These are phyloP conservation scores for Eupithecia abbreviata DNA, from an alignment of 2,888 invertebrate genomes.

Conservation along the genomic window DNA sequence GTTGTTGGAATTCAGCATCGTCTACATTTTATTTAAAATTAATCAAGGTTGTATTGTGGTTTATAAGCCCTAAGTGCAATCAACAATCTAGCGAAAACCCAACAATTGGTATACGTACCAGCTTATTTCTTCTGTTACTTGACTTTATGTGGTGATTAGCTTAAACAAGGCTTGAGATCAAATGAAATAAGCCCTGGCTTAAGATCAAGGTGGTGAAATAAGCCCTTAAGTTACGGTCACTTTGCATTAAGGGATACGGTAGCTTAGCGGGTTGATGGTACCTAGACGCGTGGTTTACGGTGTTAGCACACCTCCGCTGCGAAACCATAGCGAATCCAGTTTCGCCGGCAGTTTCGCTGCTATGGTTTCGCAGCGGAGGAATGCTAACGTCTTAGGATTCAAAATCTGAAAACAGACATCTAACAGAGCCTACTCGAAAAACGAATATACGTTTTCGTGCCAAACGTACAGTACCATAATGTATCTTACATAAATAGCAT, in stretches of 20 bases:
- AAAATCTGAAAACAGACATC: no score
- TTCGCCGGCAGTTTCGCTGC: no score
- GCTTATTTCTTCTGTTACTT: not conserved
- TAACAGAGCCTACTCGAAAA: no score
- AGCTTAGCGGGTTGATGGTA: not conserved
- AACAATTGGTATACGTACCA: not conserved
- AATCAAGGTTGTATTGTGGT: not conserved
- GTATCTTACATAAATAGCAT: no score
- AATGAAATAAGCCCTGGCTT: not conserved
- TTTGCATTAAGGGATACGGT: not conserved
- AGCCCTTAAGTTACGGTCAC: not conserved
- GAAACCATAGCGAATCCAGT: no score
- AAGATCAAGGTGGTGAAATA: not conserved
- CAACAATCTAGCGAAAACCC: conserved; percentile 5
- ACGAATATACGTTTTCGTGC: no score
- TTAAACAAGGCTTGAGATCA: not conserved
- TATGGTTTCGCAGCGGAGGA: no score
- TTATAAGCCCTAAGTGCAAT: not conserved
- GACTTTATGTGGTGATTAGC: not conserved
- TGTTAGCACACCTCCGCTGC: no score
- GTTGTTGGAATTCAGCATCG: not conserved
- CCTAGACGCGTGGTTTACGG: not conserved
- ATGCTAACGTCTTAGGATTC: no score
- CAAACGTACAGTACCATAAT: no score
- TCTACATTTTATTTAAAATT: not conserved